Evolutionary conservation across 2,888 invertebrate genomes (phyloP), one percentile per base, ranked within the genome.

Genomic region (Mesochorus sp.): DNA sequence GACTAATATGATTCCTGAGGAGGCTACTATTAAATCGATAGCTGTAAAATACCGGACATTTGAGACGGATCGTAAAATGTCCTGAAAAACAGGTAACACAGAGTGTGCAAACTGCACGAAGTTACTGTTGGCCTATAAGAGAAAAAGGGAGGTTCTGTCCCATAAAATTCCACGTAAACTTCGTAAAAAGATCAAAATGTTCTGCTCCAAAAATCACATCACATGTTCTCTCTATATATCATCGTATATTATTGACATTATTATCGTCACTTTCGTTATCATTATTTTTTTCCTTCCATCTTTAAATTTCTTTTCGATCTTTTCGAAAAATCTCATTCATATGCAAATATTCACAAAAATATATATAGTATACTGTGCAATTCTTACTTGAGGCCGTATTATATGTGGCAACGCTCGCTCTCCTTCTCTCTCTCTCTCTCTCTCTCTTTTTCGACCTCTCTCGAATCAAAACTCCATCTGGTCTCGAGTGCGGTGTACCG

Each of bases 381-480:
- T 17, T 21, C 24, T 34, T n/a, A n/a, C n/a, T n/a, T n/a, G n/a
- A n/a, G n/a, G n/a, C n/a, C n/a, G n/a, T n/a, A n/a, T n/a, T n/a
- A n/a, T n/a, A n/a, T n/a, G n/a, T n/a, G n/a, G n/a, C n/a, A n/a
- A n/a, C n/a, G n/a, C n/a, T n/a, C n/a, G n/a, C n/a, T n/a, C n/a
- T 28, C 21, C 28, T 14, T 64, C 17, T 44, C 12, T 5, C 3
- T 47, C n/a, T n/a, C 12, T 42, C 19, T n/a, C 31, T 14, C 2
- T 28, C 24, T 19, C 12, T 37, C 10, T 17, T 37, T 12, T 37
- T 21, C 34, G 3, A n/a, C 39, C 51, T 42, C 59, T 49, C 64
- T 68, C 42, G 61, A 67, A 72, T 72, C 76, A 61, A 42, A 76
- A 72, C 53, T 72, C 76, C 76, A 76, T 72, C 76, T 76, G 76